Conservation (phyloP, 1,140 invertebrate species). For the Neoseiulus cucumeris region DNA sequence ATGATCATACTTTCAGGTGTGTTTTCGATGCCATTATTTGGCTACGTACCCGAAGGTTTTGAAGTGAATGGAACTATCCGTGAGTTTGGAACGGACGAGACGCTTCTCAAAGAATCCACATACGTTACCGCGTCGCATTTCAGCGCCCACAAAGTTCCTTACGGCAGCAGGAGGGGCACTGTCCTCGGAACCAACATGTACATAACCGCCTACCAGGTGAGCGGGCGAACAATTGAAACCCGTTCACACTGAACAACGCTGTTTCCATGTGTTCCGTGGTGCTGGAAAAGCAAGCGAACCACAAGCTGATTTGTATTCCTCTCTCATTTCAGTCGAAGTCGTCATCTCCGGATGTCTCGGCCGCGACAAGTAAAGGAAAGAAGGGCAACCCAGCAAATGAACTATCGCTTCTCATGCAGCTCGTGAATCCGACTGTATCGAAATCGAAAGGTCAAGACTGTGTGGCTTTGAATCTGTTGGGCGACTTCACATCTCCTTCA, state of each 20-base stretch:
- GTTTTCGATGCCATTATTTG: constrained; percentile 8
- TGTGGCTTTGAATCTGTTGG: not conserved
- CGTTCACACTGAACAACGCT: too few relatives aligned
- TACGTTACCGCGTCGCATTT: constrained; percentile 8
- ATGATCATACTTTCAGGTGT: not conserved
- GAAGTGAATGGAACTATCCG: constrained; percentile 4
- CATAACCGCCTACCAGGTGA: not conserved
- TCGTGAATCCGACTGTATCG: not conserved
- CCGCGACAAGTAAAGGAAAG: not conserved
- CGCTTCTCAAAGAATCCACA: not conserved
- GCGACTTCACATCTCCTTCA: not conserved
- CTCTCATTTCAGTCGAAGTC: constrained; percentile 1
- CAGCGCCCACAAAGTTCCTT: constrained; percentile 4
- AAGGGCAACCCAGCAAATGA: constrained; percentile 4
- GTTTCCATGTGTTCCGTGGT: too few relatives aligned
- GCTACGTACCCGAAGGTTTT: constrained; percentile 5
- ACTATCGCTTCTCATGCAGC: not conserved
- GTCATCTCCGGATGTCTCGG: not conserved
- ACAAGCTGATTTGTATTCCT: too few relatives aligned
- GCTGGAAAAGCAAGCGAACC: too few relatives aligned
- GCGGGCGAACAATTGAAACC: not conserved
- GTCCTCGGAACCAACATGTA: constrained; percentile 3
- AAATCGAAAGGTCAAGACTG: constrained; percentile 2
- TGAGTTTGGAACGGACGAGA: not conserved
- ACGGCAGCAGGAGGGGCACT: not conserved